These are phyloP conservation scores for Gasterosteus aculeatus DNA, from an alignment of 2,113 vertebrate genomes.

Conservation along the genomic window DNA sequence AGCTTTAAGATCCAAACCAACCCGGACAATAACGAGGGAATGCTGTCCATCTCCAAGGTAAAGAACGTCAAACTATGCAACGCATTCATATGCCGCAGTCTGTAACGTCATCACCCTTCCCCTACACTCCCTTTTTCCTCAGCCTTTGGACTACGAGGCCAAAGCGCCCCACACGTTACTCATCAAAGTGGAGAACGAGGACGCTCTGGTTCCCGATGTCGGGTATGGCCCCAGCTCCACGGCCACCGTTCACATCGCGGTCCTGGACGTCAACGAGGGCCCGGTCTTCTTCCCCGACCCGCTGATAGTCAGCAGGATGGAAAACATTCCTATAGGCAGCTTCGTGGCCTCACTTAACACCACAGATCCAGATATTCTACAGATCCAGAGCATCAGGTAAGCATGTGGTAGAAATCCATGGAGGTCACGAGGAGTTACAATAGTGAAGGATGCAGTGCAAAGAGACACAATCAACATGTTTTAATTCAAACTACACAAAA, in stretches of 20 bases:
- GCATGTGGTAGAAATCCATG: slow-evolving; percentile 17
- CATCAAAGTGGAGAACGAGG: slow-evolving; percentile 97
- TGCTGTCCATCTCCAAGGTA: slow-evolving; percentile 96
- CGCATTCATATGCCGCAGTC: accelerated
- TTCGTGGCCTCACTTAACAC: slow-evolving; percentile 90
- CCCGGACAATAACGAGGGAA: slow-evolving; percentile 94
- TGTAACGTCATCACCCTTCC: neutral
- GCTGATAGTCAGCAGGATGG: slow-evolving; percentile 86
- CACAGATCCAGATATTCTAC: slow-evolving; percentile 91
- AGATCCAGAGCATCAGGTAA: slow-evolving; percentile 93
- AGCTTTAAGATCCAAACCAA: slow-evolving; percentile 96
- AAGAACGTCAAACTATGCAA: neutral
- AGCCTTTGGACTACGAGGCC: slow-evolving; percentile 94
- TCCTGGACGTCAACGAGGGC: slow-evolving; percentile 93
- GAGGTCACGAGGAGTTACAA: too few relatives aligned
- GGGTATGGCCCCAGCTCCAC: slow-evolving; percentile 93
- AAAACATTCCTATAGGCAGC: slow-evolving; percentile 90
- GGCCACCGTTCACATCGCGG: slow-evolving; percentile 88
- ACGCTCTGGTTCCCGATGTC: slow-evolving; percentile 87
- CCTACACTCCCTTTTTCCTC: neutral
- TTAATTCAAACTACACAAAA: too few relatives aligned
- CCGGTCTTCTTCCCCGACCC: slow-evolving; percentile 94
- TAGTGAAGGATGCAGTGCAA: too few relatives aligned
- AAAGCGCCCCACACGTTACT: slow-evolving; percentile 88
- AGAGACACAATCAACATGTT: too few relatives aligned